Evolutionary conservation across 2,113 vertebrate species (phyloP), one percentile per base, ranked within the genome.

Genomic region (Sula dactylatra): DNA sequence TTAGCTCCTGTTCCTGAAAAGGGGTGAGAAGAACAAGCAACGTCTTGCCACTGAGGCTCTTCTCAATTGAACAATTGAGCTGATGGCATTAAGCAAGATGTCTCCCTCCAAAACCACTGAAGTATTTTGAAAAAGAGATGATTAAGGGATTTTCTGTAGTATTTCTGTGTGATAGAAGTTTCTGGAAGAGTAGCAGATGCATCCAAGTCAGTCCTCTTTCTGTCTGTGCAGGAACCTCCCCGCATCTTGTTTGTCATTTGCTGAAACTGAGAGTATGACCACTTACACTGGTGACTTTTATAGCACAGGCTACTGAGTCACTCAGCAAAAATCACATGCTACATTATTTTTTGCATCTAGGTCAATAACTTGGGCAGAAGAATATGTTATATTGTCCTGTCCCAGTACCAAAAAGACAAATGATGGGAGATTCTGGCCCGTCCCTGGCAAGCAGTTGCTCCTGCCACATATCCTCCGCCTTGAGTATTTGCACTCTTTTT

Each of bases 401-500:
- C 54, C 38, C 10, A 16, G 29, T 66, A 86, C 18, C 34, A 44
- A 54, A 16, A 38, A 77, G n/a, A 32, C n/a, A 83, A 87, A 74
- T 38, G 50, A 54, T 88, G 32, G 36, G 67, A 80, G 40, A 71
- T 73, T 82, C 49, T 88, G 66, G 27, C 49, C 62, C 1, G 1
- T 86, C 54, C 40, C n/a, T 73, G n/a, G n/a, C 44, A 69, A 40
- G 16, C 49, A 54, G 25, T 54, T 77, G 7, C 25, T 91, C 40
- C 66, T 79, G 58, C 42, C 82, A 64, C 70, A 54, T 80, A 54
- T 21, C 17, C 16, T 83, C 59, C 3, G 0, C 11, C 1, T 7
- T 62, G 47, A 49, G 22, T 87, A 56, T 96, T 96, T 93, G 38
- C 50, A 47, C 45, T 90, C 85, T 81, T 94, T 93, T 81, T 73